phyloP scores from a whole-genome alignment of 1,140 invertebrate species.

The Bicyclus anynana region DNA sequence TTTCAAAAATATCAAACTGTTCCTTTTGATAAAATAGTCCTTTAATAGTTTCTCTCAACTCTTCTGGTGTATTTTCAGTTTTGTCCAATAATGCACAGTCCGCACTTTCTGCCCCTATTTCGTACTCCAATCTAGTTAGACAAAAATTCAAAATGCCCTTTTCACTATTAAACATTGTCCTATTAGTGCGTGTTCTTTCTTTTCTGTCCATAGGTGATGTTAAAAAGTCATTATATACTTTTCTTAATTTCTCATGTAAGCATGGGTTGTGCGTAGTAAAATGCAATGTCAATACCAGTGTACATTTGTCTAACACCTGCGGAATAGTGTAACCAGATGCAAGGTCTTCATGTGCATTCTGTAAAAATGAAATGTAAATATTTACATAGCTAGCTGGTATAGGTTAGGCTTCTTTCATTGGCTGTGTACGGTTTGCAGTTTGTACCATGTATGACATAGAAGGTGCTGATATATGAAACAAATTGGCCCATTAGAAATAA shows the following conservation, averaged over 20 bases:
- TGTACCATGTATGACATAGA: too few species aligned
- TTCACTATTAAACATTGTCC: conserved; percentile 36
- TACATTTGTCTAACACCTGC: conserved; percentile 50
- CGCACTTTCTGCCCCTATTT: conserved; percentile 44
- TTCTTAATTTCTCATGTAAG: conserved; percentile 37
- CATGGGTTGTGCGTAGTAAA: conserved; percentile 62
- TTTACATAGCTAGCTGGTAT: too few species aligned
- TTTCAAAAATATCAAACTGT: conserved; percentile 59
- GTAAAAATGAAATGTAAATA: conserved; percentile 35
- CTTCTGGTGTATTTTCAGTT: conserved; percentile 41
- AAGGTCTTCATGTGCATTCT: conserved; percentile 65
- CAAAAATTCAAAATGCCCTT: conserved; percentile 62
- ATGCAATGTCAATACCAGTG: conserved; percentile 46
- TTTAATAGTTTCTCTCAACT: conserved; percentile 46
- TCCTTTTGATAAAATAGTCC: conserved; percentile 51
- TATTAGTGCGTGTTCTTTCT: conserved; percentile 51
- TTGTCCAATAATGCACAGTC: conserved; percentile 53
- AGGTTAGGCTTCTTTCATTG: too few species aligned
- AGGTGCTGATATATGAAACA: too few species aligned
- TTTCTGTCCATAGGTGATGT: conserved; percentile 47
- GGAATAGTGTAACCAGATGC: conserved; percentile 34
- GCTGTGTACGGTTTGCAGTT: too few species aligned
- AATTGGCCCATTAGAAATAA: too few species aligned
- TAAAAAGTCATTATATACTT: conserved; percentile 58
- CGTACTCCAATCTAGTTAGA: conserved; percentile 57